These are phyloP conservation scores for Mionectes olivaceus DNA, from an alignment of 2,797 vertebrate genomes.

Conservation along the genomic window DNA sequence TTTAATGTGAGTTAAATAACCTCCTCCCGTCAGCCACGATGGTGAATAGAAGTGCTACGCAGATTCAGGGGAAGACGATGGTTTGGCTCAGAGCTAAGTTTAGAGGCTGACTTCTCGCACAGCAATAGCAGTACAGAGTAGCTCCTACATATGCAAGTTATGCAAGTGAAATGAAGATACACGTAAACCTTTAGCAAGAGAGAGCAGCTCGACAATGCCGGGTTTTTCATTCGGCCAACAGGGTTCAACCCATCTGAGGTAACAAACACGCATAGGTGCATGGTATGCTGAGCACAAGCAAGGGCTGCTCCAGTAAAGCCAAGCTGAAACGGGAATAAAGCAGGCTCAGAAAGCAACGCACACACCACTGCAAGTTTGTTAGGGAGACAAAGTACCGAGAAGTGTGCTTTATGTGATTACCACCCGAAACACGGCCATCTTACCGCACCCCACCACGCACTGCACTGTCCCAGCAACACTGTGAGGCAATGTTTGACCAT, in stretches of 20 bases:
- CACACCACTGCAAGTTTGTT: fast-evolving
- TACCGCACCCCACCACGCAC: neutral
- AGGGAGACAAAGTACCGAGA: neutral
- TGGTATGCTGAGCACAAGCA: neutral
- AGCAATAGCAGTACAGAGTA: neutral
- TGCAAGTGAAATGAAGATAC: constrained; percentile 31
- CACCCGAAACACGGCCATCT: neutral
- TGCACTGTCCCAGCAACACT: neutral
- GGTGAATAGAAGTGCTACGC: neutral
- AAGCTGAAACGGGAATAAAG: neutral
- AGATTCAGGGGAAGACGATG: neutral
- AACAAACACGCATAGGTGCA: neutral
- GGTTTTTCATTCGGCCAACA: fast-evolving
- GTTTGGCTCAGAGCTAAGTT: neutral
- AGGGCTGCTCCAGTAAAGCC: neutral
- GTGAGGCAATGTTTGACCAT: neutral
- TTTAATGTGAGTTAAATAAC: neutral
- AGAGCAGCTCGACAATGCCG: neutral
- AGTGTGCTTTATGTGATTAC: neutral
- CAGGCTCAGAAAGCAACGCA: neutral
- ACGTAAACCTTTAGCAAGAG: neutral
- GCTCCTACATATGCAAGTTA: neutral
- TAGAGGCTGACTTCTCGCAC: constrained; percentile 25
- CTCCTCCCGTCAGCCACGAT: neutral
- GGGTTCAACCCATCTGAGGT: neutral